phyloP scores from a whole-genome alignment of 2,888 invertebrate species.

The Heliconius aoede region DNA sequence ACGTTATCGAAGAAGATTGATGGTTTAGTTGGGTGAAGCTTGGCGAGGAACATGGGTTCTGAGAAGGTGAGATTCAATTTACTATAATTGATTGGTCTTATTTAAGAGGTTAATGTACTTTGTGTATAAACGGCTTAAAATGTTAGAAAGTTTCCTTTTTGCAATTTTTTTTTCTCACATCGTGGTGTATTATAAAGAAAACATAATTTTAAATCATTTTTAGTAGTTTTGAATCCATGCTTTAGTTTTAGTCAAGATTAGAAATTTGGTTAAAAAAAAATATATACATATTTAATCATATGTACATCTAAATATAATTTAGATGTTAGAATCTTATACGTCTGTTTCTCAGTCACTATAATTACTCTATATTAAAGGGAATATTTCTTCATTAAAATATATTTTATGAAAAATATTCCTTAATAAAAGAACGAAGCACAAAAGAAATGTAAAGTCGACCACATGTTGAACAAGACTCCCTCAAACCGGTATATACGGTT shows the following conservation, averaged over 20 bases:
- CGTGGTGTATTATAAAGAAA: background rate
- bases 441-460: constrained; percentile 7
- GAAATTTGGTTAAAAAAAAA: too few species aligned
- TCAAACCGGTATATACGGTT: constrained; percentile 51
- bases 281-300: too few species aligned
- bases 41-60: background rate
- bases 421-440: constrained; percentile 1
- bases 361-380: too few species aligned
- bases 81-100: constrained; percentile 13
- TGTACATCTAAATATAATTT: too few species aligned
- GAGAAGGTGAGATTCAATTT: background rate
- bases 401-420: background rate
- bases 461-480: constrained; percentile 45
- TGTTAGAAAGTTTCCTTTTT: background rate
- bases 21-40: background rate
- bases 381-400: too few species aligned
- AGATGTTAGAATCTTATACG: too few species aligned
- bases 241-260: too few species aligned
- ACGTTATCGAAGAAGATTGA: constrained; percentile 32
- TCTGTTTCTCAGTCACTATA: too few species aligned
- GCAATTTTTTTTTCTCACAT: background rate
- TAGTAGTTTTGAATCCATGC: too few species aligned
- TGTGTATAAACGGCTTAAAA: background rate
- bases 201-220: background rate
- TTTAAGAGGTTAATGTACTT: constrained; percentile 6